A percentile compares a stretch with the other conserved stretches of the same genome.
Conservation (phyloP, 1,140 invertebrate species). For the Melipona quadrifasciata region DNA sequence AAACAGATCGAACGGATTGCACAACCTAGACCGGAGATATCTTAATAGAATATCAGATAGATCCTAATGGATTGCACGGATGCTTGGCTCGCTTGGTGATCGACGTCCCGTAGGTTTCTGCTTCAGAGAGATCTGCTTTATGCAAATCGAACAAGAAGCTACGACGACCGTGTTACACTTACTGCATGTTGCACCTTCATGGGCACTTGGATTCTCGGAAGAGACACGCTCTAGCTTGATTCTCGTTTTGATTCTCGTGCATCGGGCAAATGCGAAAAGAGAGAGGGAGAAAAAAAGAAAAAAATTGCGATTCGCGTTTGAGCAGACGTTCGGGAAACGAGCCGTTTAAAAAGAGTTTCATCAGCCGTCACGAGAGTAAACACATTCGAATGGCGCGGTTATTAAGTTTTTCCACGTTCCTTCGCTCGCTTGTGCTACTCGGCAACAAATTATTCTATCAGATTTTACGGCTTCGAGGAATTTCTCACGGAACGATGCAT, state of each 20-base stretch:
- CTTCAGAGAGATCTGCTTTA: conserved; percentile 15
- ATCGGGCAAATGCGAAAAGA: too few relatives aligned
- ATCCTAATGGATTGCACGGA: conserved; percentile 23
- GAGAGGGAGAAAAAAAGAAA: neutral
- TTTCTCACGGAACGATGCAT: neutral
- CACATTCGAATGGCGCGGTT: neutral
- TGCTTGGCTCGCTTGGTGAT: neutral
- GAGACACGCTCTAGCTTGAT: neutral
- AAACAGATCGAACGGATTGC: too few relatives aligned
- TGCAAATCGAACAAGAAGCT: conserved; percentile 26
- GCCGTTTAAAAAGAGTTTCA: neutral
- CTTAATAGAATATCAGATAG: conserved; percentile 35
- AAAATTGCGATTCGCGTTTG: conserved; percentile 1
- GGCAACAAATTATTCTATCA: neutral
- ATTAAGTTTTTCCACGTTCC: neutral
- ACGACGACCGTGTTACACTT: conserved; percentile 5
- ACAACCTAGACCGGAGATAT: neutral
- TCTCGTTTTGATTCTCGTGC: neutral
- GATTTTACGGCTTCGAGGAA: conserved; percentile 2
- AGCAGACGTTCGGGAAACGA: neutral
- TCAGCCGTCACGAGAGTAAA: neutral
- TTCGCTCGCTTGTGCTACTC: neutral
- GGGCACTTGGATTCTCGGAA: conserved; percentile 21
- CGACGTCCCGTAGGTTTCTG: conserved; percentile 21
- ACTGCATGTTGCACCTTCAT: conserved; percentile 9